Percentiles rank a stretch among this genome's conserved stretches.
phyloP scores from a whole-genome alignment of 1,140 invertebrate species.

The Drosophila sturtevanti region DNA sequence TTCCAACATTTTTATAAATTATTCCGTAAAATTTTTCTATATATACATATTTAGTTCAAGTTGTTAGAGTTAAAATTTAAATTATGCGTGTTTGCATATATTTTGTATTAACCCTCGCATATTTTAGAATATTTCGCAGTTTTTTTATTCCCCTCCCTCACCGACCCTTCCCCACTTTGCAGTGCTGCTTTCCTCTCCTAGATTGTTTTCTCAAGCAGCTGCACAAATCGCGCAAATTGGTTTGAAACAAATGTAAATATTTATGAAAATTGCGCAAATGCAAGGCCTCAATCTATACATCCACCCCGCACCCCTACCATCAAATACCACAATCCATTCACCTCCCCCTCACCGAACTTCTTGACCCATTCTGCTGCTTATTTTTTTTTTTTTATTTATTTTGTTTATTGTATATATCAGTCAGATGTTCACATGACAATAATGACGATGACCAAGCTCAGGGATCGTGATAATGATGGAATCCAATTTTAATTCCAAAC shows the following conservation, averaged over 20 bases:
- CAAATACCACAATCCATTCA: neutral
- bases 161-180: neutral
- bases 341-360: neutral
- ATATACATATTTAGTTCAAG: no score
- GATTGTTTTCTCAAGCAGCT: conserved; percentile 56
- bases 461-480: conserved; percentile 57
- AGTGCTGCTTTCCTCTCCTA: neutral
- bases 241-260: conserved; percentile 78
- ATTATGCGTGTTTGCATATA: neutral
- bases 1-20: no score
- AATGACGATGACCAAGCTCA: conserved; percentile 43
- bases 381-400: no score
- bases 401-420: conserved; percentile 38
- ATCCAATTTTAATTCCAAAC: conserved; percentile 28
- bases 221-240: conserved; percentile 78
- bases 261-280: conserved; percentile 76
- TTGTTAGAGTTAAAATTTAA: no score
- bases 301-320: no score
- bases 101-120: conserved; percentile 20
- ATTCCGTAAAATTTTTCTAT: no score
- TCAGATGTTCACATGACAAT: conserved; percentile 47
- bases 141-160: neutral
- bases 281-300: conserved; percentile 37
- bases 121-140: conserved; percentile 31
- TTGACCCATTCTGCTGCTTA: neutral